These are phyloP conservation scores for Mycetomoellerius zeteki DNA, from an alignment of 1,140 invertebrate genomes.

Conservation along the genomic window DNA sequence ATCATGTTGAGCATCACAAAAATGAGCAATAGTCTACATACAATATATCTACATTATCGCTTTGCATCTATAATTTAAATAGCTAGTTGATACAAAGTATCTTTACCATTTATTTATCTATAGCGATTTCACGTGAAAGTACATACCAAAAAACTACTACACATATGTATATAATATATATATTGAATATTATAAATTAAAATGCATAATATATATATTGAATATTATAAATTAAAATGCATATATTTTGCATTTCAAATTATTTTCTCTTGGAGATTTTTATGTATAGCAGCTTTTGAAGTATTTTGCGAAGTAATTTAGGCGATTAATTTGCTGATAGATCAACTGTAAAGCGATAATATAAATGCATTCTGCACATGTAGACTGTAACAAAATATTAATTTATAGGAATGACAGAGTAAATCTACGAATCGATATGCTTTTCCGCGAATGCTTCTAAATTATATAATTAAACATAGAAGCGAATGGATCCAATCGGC, in stretches of 20 bases:
- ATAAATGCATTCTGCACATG: conserved; percentile 1
- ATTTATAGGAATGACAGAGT: conserved; percentile 66
- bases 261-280: background rate
- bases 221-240: too few species aligned
- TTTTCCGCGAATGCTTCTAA: conserved; percentile 45
- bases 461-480: conserved; percentile 38
- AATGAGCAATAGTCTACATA: background rate
- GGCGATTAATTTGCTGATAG: conserved; percentile 5
- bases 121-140: background rate
- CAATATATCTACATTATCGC: conserved; percentile 8
- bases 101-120: background rate
- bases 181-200: too few species aligned
- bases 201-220: too few species aligned
- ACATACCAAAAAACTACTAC: background rate
- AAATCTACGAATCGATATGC: conserved; percentile 64
- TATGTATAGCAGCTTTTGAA: background rate
- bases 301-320: background rate
- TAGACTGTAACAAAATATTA: conserved; percentile 44
- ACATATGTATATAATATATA: too few species aligned
- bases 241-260: background rate
- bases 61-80: conserved; percentile 19
- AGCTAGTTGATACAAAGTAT: background rate
- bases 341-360: conserved; percentile 46
- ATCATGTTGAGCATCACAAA: conserved; percentile 46
- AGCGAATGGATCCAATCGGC: conserved; percentile 27